A percentile compares a stretch with the other conserved stretches of the same genome.
phyloP scores from a whole-genome alignment of 2,113 vertebrate genomes.

The Craseonycteris thonglongyai region DNA sequence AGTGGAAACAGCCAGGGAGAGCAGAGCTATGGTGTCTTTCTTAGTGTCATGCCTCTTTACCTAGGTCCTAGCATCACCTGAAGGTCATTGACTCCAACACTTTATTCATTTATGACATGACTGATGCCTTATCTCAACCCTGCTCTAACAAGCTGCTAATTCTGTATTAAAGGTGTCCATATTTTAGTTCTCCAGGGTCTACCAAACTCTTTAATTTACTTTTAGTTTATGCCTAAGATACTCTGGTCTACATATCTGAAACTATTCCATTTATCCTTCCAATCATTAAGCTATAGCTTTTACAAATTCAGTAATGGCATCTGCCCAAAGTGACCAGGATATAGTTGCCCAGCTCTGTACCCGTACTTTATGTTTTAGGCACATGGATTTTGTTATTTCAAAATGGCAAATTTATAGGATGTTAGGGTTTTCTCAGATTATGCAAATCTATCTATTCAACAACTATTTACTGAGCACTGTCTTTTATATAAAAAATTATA shows the following conservation, averaged over 20 bases:
- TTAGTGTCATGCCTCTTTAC: background rate
- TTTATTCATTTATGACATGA: background rate
- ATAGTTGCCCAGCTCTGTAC: background rate
- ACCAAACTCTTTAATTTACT: background rate
- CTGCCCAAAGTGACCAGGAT: background rate
- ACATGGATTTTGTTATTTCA: background rate
- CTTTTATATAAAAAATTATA: background rate
- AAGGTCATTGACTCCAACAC: background rate
- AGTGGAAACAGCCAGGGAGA: background rate
- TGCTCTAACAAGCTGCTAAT: background rate
- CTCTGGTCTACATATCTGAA: background rate
- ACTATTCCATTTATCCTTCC: conserved; percentile 8
- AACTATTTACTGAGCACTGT: background rate
- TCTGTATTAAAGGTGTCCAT: background rate
- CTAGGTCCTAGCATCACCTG: background rate
- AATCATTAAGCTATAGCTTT: background rate
- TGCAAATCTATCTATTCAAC: background rate
- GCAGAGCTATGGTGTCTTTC: background rate
- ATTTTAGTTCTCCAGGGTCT: background rate
- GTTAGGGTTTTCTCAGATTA: background rate
- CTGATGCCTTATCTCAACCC: background rate
- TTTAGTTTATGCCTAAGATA: background rate
- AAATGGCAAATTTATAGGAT: background rate
- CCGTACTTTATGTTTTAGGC: background rate
- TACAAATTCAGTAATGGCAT: background rate